Evolutionary conservation across 2,797 vertebrate species (phyloP), one percentile per base, ranked within the genome.

Genomic region (Trematomus bernacchii): DNA sequence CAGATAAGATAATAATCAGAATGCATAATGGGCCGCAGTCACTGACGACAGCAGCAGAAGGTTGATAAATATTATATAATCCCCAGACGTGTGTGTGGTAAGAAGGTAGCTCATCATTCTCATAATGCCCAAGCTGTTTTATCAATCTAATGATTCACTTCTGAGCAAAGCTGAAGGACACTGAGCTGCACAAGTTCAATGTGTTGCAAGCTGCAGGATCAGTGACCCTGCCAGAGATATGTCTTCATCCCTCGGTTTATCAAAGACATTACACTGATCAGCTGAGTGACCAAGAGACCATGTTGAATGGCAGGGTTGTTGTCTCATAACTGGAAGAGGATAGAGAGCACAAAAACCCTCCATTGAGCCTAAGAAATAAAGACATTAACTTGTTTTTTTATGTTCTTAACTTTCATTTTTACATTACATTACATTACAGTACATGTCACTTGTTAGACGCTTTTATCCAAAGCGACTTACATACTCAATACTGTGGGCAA

Each of bases 91-190:
- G 55, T n/a, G 63, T 21, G 33, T 43, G 73, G 69, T 62, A 54
- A 79, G 71, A 82, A 87, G 85, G 82, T 21, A 76, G 65, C 70
- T 89, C 76, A 71, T 79, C 21, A 79, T 61, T 78, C 69, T 61
- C 53, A 76, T 87, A 71, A 64, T 73, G 69, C 44, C 57, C 13
- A 13, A 33, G 69, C 66, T 70, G 69, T 58, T 90, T 71, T 74
- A 72, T 67, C 68, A 57, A 54, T 66, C 62, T 1, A 8, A 53
- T 82, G 68, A 88, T 62, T 82, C 76, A 64, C 23, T 37, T 68
- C 67, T 27, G 62, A 79, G 59, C 13, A 14, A 66, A 18, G 68
- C 71, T 85, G 77, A 81, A 65, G 79, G 77, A 84, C 72, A 47
- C 15, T 3, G 71, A 71, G 73, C 54, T 58, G 46, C 61, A 66